Evolutionary conservation across 2,797 vertebrate species (phyloP), one percentile per base, ranked within the genome.

Genomic region (Pangasius mekongensis): DNA sequence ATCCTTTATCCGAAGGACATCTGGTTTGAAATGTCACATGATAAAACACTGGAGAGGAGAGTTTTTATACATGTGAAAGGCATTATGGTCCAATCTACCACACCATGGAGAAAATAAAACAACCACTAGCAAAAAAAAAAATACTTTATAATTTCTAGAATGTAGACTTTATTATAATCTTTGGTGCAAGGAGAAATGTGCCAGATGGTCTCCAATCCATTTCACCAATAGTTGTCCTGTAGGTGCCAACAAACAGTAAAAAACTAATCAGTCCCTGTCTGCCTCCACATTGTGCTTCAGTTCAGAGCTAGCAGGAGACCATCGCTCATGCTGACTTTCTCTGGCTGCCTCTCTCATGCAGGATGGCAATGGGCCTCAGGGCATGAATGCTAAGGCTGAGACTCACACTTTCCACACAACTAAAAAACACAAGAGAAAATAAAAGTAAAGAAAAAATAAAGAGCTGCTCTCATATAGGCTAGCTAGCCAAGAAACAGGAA

Each of bases 291-390:
- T 76, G 87, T 67, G 76, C 88, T 92, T 90, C 85, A 92, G 90
- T 86, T 88, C 85, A 84, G 69, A 87, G 89, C 89, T 88, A 89
- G 89, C 86, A 88, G 92, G 86, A 92, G 93, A 88, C 93, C 94
- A 95, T 94, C 83, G 87, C 90, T 95, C 92, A 93, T 94, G 89
- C 87, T 92, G 92, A 91, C 89, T 91, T 92, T 89, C 66, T 66
- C 27, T 82, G 69, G 89, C 88, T 90, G 89, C 88, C 87, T 89
- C 91, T 89, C 86, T 90, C 92, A 91, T n/a, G 76, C 90, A 84
- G 89, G 78, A 88, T 89, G 74, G 81, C 73, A 83, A 85, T 66
- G 86, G 85, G 87, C 91, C 87, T 89, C 67, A 16, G 85, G 91
- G 77, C 33, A 87, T 71, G 20, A 78, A 64, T 78, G 83, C 60